These are phyloP conservation scores for Amphiduros pacificus DNA, from an alignment of 2,888 invertebrate species.

Conservation along the genomic window DNA sequence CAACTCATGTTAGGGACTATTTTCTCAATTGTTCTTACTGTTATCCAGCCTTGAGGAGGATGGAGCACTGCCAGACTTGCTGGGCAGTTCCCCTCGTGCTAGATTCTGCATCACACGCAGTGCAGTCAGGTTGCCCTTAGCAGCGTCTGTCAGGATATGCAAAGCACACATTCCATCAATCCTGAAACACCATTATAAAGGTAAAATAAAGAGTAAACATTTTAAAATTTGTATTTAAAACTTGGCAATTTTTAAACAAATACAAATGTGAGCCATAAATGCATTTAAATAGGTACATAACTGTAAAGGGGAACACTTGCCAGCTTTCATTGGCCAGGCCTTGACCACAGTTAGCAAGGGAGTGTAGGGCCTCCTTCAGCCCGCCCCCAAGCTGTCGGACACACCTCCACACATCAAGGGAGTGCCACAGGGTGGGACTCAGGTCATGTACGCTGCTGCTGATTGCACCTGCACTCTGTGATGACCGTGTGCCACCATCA, in stretches of 20 bases:
- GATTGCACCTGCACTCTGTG: constrained; percentile 18
- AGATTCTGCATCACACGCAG: constrained; percentile 49
- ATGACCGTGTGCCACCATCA: constrained; percentile 1
- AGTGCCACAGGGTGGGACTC: constrained; percentile 58
- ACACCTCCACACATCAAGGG: constrained; percentile 58
- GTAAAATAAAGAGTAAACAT: neutral
- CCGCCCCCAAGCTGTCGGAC: constrained; percentile 45
- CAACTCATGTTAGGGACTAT: too few species aligned
- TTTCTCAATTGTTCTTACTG: too few species aligned
- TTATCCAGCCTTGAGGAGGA: too few species aligned
- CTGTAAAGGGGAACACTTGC: too few species aligned
- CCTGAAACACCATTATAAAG: constrained; percentile 26
- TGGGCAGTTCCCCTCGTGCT: too few species aligned
- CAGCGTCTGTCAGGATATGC: constrained; percentile 51
- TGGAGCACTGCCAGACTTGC: too few species aligned
- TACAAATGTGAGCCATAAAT: neutral
- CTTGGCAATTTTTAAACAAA: neutral
- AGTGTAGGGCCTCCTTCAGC: constrained; percentile 44
- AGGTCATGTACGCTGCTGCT: constrained; percentile 58
- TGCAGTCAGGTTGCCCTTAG: constrained; percentile 45
- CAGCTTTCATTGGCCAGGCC: constrained; percentile 54
- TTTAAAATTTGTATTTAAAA: neutral
- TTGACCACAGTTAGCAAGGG: constrained; percentile 50
- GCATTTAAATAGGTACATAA: neutral
- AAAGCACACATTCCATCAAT: constrained; percentile 53